Evolutionary conservation across 2,113 vertebrate genomes (phyloP), one percentile per base, ranked within the genome.

Genomic region (Hiodon alosoides): DNA sequence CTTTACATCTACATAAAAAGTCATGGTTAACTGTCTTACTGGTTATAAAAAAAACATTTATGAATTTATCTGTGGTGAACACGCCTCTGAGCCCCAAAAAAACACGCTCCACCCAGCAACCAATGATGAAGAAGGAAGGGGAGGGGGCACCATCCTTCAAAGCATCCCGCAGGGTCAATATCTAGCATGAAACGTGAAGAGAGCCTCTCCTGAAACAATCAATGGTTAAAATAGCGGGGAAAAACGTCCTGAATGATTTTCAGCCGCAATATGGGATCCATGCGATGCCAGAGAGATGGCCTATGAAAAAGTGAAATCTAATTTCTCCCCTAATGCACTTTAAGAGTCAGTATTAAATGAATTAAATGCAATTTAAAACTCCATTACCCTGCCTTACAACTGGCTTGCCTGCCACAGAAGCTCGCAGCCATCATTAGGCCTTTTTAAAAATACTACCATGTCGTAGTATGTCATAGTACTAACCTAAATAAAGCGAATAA

Each of bases 261-360:
- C 54, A 72, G 31, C 31, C 31, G 31, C 31, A 31, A 31, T 31
- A 31, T 31, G 31, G 31, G 31, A 31, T 31, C 31, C 31, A 31
- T 31, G 31, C 31, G 2, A 31, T 31, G 31, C 31, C 31, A 31
- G 31, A 31, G 31, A 17, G 55, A 71, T 55, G 14, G 57, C 73
- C 14, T 46, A 51, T 53, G 57, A 62, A 54, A 54, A 62, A 5
- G 8, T 0, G n/a, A 58, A 78, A 78, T 78, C 54, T 48, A 74
- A 81, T 81, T n/a, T 55, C 55, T 67, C 55, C 71, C 48, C 64
- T 79, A 80, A 80, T 73, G 77, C 59, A 74, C 71, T 55, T 70
- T 68, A 71, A 71, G 68, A 69, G 69, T 55, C 69, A 68, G 46
- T 71, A 73, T 73, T 76, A 81, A 76, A 69, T 61, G 76, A 10